A percentile compares a stretch with the other conserved stretches of the same genome.
Conservation (phyloP, 2,113 vertebrate species). For the Psilopogon haemacephalus region DNA sequence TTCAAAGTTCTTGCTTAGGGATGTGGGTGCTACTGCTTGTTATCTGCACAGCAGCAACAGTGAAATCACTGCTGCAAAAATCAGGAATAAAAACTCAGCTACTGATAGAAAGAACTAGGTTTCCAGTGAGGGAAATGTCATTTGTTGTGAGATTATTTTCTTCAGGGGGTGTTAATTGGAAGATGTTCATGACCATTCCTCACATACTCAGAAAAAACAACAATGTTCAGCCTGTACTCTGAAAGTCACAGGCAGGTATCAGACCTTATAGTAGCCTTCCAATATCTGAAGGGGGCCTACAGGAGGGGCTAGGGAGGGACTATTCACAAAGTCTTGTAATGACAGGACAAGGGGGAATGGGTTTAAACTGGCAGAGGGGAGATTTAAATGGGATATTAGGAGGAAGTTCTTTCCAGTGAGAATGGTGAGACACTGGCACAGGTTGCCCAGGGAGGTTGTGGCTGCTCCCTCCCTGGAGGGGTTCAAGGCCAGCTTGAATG, state of each 20-base stretch:
- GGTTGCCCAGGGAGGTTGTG: too few species aligned
- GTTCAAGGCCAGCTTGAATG: too few species aligned
- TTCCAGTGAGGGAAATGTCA: not conserved
- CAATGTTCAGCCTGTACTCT: not conserved
- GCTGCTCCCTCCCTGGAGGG: too few species aligned
- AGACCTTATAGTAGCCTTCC: too few species aligned
- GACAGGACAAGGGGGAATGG: too few species aligned
- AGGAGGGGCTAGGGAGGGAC: too few species aligned
- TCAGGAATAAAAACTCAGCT: not conserved
- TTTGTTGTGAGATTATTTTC: not conserved
- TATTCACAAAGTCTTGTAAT: too few species aligned
- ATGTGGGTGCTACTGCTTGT: not conserved
- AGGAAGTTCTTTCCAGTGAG: too few species aligned
- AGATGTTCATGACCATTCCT: not conserved
- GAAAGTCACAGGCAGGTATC: not conserved
- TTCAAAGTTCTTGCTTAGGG: not conserved
- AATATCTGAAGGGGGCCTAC: too few species aligned
- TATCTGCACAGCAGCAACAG: not conserved
- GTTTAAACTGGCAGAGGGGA: too few species aligned
- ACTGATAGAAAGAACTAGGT: not conserved
- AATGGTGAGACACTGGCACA: too few species aligned
- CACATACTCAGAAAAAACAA: not conserved
- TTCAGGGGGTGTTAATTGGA: not conserved
- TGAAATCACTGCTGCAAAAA: not conserved
- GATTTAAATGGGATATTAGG: too few species aligned